Conservation (phyloP, 2,113 vertebrate species). For the Boulengeromyrus knoepffleri region DNA sequence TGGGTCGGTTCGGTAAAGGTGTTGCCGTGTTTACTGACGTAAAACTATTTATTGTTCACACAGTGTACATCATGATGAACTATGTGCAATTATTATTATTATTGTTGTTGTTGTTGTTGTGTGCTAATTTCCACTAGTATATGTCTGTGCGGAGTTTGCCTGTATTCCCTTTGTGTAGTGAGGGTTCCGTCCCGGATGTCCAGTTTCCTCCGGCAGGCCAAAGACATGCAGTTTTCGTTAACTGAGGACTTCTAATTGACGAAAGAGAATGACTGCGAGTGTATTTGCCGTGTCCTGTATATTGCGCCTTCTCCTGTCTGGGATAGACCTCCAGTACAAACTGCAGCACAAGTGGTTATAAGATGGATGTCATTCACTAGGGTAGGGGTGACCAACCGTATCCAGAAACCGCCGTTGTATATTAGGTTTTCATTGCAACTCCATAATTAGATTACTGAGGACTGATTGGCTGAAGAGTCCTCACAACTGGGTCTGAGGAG, state of each 20-base stretch:
- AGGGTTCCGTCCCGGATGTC: neutral
- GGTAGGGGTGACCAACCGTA: neutral
- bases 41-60: neutral
- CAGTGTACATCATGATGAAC: neutral
- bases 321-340: neutral
- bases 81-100: neutral
- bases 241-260: neutral
- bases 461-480: no score
- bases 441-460: no score
- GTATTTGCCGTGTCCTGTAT: neutral
- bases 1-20: neutral
- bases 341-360: neutral
- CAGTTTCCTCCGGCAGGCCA: neutral
- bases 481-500: no score
- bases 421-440: no score
- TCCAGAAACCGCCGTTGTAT: no score
- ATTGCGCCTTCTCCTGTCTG: neutral
- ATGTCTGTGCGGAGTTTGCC: neutral
- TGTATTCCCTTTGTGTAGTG: neutral
- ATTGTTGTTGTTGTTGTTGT: no score
- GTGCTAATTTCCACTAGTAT: no score
- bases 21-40: neutral
- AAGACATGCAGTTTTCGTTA: neutral
- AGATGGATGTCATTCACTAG: neutral
- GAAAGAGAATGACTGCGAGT: neutral